phyloP scores from a whole-genome alignment of 2,113 vertebrate genomes.

The Daubentonia madagascariensis region DNA sequence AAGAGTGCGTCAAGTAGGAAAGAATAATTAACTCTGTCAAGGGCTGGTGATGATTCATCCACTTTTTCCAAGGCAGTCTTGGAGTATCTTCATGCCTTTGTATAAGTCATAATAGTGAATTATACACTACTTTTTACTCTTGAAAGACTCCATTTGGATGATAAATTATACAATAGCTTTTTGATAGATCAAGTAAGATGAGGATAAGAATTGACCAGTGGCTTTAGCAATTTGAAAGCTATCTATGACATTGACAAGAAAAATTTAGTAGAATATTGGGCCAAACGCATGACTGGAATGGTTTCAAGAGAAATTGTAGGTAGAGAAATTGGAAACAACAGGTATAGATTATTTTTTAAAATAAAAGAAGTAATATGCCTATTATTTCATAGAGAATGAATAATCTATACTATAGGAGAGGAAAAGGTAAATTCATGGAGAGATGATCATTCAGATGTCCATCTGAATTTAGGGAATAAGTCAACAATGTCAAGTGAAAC shows the following conservation, averaged over 20 bases:
- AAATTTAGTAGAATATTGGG: background rate
- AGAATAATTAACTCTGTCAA: background rate
- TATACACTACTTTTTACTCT: background rate
- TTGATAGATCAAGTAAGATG: background rate
- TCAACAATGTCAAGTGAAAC: background rate
- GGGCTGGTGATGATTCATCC: background rate
- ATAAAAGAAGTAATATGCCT: background rate
- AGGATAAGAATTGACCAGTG: background rate
- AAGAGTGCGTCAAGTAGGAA: background rate
- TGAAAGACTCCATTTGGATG: background rate
- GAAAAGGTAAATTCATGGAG: background rate
- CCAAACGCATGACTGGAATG: background rate
- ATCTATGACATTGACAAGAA: background rate
- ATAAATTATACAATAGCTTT: background rate
- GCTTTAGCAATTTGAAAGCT: background rate
- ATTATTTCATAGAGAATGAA: background rate
- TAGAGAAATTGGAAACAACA: background rate
- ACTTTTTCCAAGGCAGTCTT: background rate
- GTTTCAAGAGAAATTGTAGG: background rate
- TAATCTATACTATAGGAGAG: background rate
- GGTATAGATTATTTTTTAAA: background rate
- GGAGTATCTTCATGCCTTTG: background rate
- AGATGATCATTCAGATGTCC: background rate
- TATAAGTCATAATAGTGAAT: background rate
- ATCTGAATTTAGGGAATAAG: background rate